Conservation (phyloP, 2,113 vertebrate genomes). For the Pogonocichla stellata region DNA sequence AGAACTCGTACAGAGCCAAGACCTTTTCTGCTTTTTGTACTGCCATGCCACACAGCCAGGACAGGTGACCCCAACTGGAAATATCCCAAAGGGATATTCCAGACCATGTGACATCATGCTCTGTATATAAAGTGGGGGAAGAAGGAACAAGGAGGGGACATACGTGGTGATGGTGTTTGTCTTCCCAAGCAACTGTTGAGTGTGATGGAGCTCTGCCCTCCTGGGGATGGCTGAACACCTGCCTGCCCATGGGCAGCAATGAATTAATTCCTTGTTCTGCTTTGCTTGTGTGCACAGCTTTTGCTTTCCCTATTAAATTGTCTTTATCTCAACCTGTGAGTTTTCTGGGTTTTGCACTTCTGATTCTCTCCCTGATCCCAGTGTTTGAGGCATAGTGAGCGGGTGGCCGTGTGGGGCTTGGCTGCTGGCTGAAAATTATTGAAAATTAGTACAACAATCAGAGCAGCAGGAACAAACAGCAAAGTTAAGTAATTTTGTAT, state of each 20-base stretch:
- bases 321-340: not conserved
- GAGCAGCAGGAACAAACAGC: not conserved
- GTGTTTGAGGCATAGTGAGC: not conserved
- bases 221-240: not conserved
- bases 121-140: not conserved
- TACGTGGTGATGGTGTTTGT: not conserved
- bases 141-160: not conserved
- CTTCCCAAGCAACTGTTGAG: not conserved
- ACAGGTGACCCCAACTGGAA: not conserved
- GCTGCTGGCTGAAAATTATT: not conserved
- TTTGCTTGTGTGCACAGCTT: not conserved
- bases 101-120: not conserved
- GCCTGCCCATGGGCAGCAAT: not conserved
- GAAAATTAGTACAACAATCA: not conserved
- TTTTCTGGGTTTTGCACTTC: not conserved
- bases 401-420: rapidly evolving
- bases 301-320: not conserved
- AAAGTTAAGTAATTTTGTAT: not conserved
- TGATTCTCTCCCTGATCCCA: not conserved
- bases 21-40: not conserved
- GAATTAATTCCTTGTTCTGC: not conserved
- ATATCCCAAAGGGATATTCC: not conserved
- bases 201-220: not conserved
- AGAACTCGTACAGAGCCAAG: not conserved
- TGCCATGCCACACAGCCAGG: not conserved